These are phyloP conservation scores for Hemicentrotus pulcherrimus DNA, from an alignment of 35 echinoderm and acorn worm species.

Conservation along the genomic window DNA sequence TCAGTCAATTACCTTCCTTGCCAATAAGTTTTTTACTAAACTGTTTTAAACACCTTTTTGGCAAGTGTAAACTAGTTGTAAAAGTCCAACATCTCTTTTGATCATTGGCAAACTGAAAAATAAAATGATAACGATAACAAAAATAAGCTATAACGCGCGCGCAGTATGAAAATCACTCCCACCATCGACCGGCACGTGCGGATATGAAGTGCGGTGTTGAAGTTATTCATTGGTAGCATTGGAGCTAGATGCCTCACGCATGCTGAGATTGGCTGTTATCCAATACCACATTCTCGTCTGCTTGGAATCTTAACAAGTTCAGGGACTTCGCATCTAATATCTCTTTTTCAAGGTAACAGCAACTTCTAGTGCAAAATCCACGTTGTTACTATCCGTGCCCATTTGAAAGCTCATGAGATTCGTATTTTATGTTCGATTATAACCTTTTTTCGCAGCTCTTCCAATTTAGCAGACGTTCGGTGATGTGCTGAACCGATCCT, in stretches of 20 bases:
- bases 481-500: neutral
- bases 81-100: too few species aligned
- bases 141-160: neutral
- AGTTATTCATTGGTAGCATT: neutral
- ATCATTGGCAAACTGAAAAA: neutral
- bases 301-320: neutral
- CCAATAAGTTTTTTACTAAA: too few species aligned
- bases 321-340: neutral
- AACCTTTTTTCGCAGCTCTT: neutral
- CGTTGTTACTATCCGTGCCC: neutral
- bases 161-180: neutral
- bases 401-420: neutral
- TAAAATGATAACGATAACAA: neutral
- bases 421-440: neutral
- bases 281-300: neutral
- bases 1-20: too few species aligned
- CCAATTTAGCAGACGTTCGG: neutral
- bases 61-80: too few species aligned
- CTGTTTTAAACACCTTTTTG: too few species aligned
- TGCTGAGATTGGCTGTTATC: constrained; percentile 8
- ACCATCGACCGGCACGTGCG: neutral
- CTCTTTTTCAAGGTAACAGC: constrained; percentile 8
- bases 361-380: neutral
- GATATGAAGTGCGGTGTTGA: neutral
- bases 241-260: neutral